Evolutionary conservation across 2,113 vertebrate genomes (phyloP), one percentile per base, ranked within the genome.

Genomic region (Mohoua ochrocephala): DNA sequence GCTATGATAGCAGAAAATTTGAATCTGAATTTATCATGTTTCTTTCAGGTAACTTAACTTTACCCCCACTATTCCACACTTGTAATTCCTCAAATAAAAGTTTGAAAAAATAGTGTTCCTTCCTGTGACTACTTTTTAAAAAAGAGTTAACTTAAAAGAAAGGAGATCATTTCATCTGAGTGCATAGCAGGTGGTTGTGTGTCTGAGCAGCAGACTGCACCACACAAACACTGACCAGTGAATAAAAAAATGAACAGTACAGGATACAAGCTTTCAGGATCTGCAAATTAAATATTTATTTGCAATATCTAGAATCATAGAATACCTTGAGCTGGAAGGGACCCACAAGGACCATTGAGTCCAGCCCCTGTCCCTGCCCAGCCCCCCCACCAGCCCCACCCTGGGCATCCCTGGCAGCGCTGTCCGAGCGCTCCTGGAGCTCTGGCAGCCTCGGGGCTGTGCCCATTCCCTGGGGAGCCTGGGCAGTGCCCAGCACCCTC

Each of bases 321-420:
- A 15, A 20, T 17, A 16, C 14, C 13, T 8, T 54, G 41, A 47
- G 20, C 3, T 41, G 24, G 16, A 63, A 33, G 9, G 7, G 22
- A 37, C 0, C 6, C 52, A 4, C 7, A 3, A 2, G 63, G 39
- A 47, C 1, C 12, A 47, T 7, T 3, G 2, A 45, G 21, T 3
- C 6, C 41, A 28, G 2, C 8, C 0, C 14, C 37, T 52, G 22
- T 3, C 33, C 53, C 45, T 44, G 54, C 33, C 2, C 41, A 44
- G 33, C 4, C 37, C 2, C 50, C 42, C 35, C 60, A 42, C 2
- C 42, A 57, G 35, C 4, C 30, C 42, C 45, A 42, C 8, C 52
- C 16, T 57, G 61, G 1, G 7, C 78, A 33, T 7, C 20, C 52
- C 83, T 65, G 15, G 39, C 15, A 71, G 41, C 1, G 1, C 5